phyloP scores from a whole-genome alignment of 2,888 invertebrate species.

The Orthosia gothica region DNA sequence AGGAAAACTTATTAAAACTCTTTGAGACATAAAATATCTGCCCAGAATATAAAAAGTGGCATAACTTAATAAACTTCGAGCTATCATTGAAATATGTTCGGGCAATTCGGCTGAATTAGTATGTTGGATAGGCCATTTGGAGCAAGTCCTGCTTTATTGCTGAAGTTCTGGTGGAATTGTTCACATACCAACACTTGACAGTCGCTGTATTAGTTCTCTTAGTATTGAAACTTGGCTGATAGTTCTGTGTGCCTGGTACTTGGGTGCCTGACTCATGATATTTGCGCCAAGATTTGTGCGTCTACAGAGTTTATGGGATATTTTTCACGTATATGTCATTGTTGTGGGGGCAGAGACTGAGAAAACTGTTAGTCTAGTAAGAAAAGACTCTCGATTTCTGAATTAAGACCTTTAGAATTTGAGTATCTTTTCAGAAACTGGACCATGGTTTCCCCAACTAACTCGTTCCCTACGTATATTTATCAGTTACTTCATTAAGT shows the following conservation, averaged over 20 bases:
- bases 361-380: not conserved
- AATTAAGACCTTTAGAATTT: too few species aligned
- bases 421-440: too few species aligned
- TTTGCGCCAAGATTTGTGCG: not conserved
- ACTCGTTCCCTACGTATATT: too few species aligned
- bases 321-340: too few species aligned
- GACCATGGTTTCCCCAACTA: too few species aligned
- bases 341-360: too few species aligned
- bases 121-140: slow-evolving; percentile 28
- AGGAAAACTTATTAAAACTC: slow-evolving; percentile 39
- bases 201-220: slow-evolving; percentile 47
- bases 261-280: not conserved
- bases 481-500: not conserved
- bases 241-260: slow-evolving; percentile 50
- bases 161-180: slow-evolving; percentile 52
- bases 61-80: slow-evolving; percentile 45
- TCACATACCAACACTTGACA: slow-evolving; percentile 46
- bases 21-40: slow-evolving; percentile 18
- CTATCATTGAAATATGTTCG: slow-evolving; percentile 50
- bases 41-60: slow-evolving; percentile 33
- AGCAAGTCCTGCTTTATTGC: slow-evolving; percentile 54
- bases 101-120: slow-evolving; percentile 34
- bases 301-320: not conserved
- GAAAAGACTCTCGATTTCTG: not conserved
- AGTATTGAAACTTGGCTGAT: slow-evolving; percentile 30